These are phyloP conservation scores for Prosopocoilus inquinatus DNA, from an alignment of 2,888 invertebrate genomes.

Conservation along the genomic window DNA sequence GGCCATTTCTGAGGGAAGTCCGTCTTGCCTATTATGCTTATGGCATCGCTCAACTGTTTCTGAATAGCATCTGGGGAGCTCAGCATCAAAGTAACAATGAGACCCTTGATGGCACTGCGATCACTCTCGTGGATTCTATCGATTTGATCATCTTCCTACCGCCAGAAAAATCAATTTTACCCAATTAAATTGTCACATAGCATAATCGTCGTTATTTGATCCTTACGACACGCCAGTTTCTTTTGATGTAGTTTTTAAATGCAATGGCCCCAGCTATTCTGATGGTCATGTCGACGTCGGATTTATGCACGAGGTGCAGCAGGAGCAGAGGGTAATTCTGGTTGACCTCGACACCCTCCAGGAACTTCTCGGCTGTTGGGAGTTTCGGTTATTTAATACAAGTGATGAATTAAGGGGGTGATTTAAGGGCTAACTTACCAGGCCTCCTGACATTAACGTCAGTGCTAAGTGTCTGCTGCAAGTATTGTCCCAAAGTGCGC, in stretches of 20 bases:
- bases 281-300: constrained; percentile 76
- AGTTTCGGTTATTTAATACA: neutral
- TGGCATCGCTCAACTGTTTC: constrained; percentile 92
- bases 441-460: constrained; percentile 79
- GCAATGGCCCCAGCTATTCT: constrained; percentile 89
- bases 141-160: constrained; percentile 65
- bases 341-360: constrained; percentile 86
- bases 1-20: constrained; percentile 99
- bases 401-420: neutral
- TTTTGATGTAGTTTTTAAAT: constrained; percentile 95
- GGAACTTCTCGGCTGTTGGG: constrained; percentile 80
- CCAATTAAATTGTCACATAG: constrained; percentile 21
- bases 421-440: constrained; percentile 58
- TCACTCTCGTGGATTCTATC: constrained; percentile 81
- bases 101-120: constrained; percentile 74
- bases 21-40: constrained; percentile 92
- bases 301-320: constrained; percentile 81
- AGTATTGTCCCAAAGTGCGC: constrained; percentile 75
- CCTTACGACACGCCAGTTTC: constrained; percentile 89
- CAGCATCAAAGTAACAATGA: constrained; percentile 91
- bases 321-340: constrained; percentile 87
- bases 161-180: too few species aligned
- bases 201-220: constrained; percentile 5
- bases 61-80: constrained; percentile 88
- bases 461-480: constrained; percentile 85